A percentile compares a stretch with the other conserved stretches of the same genome.
phyloP scores from a whole-genome alignment of 2,797 vertebrate species.

The Myotis pilosus region DNA sequence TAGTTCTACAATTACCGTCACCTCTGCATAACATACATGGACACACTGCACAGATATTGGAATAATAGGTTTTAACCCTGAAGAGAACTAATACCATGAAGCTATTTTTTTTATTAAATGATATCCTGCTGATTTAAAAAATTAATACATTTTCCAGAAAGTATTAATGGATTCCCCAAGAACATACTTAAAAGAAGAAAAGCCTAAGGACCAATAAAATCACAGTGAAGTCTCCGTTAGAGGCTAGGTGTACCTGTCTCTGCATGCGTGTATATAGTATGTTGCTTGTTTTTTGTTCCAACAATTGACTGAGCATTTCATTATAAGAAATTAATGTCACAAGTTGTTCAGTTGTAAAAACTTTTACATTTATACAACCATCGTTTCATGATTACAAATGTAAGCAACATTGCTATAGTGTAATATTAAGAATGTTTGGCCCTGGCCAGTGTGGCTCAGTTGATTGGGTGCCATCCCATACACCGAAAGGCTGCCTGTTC shows the following conservation, averaged over 20 bases:
- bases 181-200: background rate
- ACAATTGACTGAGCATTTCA: background rate
- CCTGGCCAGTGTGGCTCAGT: background rate
- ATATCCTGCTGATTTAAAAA: background rate
- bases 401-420: background rate
- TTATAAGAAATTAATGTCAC: background rate
- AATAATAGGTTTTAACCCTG: background rate
- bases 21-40: background rate
- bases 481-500: background rate
- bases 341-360: background rate
- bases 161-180: background rate
- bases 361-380: background rate
- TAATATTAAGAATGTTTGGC: background rate
- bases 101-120: background rate
- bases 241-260: background rate
- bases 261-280: background rate
- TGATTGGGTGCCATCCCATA: background rate
- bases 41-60: background rate
- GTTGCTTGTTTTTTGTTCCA: background rate
- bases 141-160: background rate
- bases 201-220: background rate
- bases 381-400: background rate
- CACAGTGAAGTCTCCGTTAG: background rate
- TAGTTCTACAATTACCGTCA: background rate
- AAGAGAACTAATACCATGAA: background rate